Base-by-base conservation (phyloP, 2,113 vertebrate genomes). In the Bostrychus sinensis region DNA sequence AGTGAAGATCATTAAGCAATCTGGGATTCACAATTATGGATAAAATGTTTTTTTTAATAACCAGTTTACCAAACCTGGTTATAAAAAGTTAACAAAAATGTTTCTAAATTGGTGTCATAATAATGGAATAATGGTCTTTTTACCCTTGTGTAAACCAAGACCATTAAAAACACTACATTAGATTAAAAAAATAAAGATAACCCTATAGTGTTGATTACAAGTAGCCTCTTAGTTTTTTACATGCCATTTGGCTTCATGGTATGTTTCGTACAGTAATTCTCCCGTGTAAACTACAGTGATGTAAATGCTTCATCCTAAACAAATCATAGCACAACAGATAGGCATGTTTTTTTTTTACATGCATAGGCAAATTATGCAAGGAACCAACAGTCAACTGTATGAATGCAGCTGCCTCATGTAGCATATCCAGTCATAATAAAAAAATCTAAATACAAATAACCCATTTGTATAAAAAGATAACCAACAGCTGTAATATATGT, bases 111-210 rank as follows among this genome's bases (percentile, higher is more conserved):
- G 57, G 26, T 51, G 56, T 55, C 43, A 34, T 54, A 62, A 48
- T 23, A 62, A 14, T 11, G 53, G 32, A 75, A 74, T 50, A 61
- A 58, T 70, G 39, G 64, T 68, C 34, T 60, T 85, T 77, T 80
- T 85, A 86, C 62, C 81, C 30, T 55, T 70, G 26, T 85, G 77
- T 86, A 85, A 89, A 88, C 80, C 41, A 48, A 71, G 65, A 80
- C 70, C 56, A 64, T 81, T 75, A 72, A 77, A 86, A 73, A 81
- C 11, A 23, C 17, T 45, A 86, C 58, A 80, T 37, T 50, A 65
- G 58, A 23, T 78, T 78, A 89, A 55, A 78, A 86, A 87, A 86
- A 73, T 62, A 67, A 80, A 71, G 82, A 17, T 70, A 72, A 19
- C 58, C 22, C 25, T 23, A 78, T 28, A 51, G 60, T 66, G 60